Percentiles rank a stretch among this genome's conserved stretches.
Evolutionary conservation across 1,140 invertebrate genomes (phyloP).

Genomic region (Cephus cinctus): DNA sequence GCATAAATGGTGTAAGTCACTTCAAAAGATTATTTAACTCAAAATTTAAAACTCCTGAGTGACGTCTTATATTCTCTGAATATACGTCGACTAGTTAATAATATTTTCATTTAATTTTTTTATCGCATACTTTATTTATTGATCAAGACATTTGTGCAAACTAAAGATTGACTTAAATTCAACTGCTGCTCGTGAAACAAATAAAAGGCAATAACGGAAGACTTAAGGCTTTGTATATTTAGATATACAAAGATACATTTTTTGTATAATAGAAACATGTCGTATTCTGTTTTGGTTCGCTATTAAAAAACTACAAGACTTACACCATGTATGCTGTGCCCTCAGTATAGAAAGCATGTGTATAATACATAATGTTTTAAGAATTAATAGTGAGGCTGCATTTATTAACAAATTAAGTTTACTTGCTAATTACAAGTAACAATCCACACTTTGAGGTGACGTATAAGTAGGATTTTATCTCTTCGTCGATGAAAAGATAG

Average conservation of each 20-base stretch:
- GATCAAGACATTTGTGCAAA: no score
- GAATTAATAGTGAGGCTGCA: neutral
- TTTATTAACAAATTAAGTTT: neutral
- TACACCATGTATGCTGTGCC: neutral
- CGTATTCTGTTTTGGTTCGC: no score
- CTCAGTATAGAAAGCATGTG: neutral
- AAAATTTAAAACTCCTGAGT: neutral
- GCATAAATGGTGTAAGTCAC: neutral
- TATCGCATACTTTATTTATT: no score
- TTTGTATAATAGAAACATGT: no score
- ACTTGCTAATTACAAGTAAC: constrained; percentile 2
- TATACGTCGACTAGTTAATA: neutral
- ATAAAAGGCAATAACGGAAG: no score
- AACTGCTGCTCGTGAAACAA: no score
- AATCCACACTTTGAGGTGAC: neutral
- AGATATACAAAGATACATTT: no score
- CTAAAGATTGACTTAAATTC: no score
- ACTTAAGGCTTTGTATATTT: no score
- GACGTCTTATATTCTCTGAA: neutral
- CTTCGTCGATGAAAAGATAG: neutral
- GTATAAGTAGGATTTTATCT: neutral
- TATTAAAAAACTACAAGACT: no score
- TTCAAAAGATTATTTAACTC: neutral
- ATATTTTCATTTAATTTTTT: neutral
- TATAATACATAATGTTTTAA: neutral